Conservation (phyloP, 2,797 vertebrate genomes). For the Adelosebastes latens region DNA sequence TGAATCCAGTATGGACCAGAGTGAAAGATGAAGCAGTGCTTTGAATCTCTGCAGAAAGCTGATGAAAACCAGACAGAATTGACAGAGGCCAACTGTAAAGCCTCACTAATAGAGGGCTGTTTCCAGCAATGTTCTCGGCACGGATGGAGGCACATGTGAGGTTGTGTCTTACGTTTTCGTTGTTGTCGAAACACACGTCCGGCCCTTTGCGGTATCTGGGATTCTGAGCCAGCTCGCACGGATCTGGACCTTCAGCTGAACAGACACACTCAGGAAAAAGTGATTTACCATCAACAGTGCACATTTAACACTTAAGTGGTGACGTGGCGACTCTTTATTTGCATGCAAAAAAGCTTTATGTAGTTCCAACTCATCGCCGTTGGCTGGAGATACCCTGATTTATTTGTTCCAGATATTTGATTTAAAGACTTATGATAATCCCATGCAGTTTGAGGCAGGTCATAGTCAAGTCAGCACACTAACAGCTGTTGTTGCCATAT, state of each 20-base stretch:
- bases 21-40: constrained; percentile 4
- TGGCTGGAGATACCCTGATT: not conserved
- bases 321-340: constrained; percentile 25
- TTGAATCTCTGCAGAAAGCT: constrained; percentile 36
- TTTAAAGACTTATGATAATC: too few species aligned
- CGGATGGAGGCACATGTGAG: constrained; percentile 40
- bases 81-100: constrained; percentile 51
- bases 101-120: constrained; percentile 27
- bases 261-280: constrained; percentile 65
- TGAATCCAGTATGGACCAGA: constrained; percentile 13
- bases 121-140: constrained; percentile 66
- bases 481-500: too few species aligned
- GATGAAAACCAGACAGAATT: constrained; percentile 69
- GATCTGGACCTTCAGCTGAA: constrained; percentile 94
- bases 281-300: not conserved
- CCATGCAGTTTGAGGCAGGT: too few species aligned
- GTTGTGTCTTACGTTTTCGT: constrained; percentile 86
- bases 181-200: constrained; percentile 96
- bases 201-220: constrained; percentile 98
- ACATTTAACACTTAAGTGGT: constrained; percentile 10
- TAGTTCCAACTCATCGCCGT: constrained; percentile 1
- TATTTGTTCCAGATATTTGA: not conserved
- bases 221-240: constrained; percentile 93
- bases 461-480: too few species aligned
- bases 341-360: not conserved